Base-by-base conservation (phyloP, 2,113 vertebrate genomes). In the Paratilapia polleni region DNA sequence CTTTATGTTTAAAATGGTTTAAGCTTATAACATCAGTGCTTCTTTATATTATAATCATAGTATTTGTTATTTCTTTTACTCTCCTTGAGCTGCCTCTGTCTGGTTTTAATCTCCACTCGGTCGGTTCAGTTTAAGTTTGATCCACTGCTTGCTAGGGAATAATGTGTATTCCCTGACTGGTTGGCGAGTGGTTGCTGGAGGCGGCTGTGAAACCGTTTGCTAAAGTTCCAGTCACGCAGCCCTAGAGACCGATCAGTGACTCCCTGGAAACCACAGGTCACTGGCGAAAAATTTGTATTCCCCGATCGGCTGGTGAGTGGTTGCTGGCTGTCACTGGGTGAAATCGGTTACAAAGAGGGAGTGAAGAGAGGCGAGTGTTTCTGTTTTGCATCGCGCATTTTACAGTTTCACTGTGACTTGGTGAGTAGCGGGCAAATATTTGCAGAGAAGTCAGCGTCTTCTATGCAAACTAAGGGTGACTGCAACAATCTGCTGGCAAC, bases 281-380 rank as follows among this genome's bases (percentile, higher is more conserved):
- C n/a, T n/a, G n/a, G n/a, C n/a, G n/a, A n/a, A n/a, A n/a, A n/a
- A n/a, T n/a, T n/a, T n/a, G n/a, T n/a, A n/a, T n/a, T n/a, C n/a
- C n/a, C n/a, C n/a, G n/a, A 31, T 0, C 36, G 8, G 36, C 0
- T 63, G 34, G 61, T 63, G 2, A 38, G 36, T 63, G 2, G 0
- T 63, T 63, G 20, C 0, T 63, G 0, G 20, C 61, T 63, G 0
- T 63, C 38, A 14, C 61, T 14, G 2, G 36, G 9, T 36, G 9
- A 36, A 36, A 2, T n/a, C n/a, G n/a, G n/a, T n/a, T n/a, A n/a
- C n/a, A n/a, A n/a, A n/a, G n/a, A n/a, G n/a, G n/a, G n/a, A n/a
- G n/a, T n/a, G n/a, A n/a, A n/a, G n/a, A n/a, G n/a, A n/a, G n/a
- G n/a, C n/a, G n/a, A n/a, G n/a, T n/a, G n/a, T n/a, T n/a, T n/a